Base-by-base conservation (phyloP, 2,888 invertebrate genomes). In the Ectropis crepuscularia region DNA sequence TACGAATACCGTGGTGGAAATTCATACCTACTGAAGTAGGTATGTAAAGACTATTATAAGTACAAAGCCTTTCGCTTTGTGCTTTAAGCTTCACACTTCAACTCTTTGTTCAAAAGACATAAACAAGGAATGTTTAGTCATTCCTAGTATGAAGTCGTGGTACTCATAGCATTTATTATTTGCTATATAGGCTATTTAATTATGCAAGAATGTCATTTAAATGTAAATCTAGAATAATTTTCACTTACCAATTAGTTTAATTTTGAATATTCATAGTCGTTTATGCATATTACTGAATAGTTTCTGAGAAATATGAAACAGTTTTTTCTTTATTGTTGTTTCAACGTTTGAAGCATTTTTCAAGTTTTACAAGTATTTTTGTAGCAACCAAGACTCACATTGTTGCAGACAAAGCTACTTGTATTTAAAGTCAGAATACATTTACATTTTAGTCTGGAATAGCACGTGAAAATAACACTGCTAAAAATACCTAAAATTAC, bases 1-100 rank as follows among this genome's bases (percentile, higher is more conserved):
- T 28, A 53, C 59, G 16, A 55, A 42, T 36, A n/a, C 41, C 12
- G 41, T 47, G n/a, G 28, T 42, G 45, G 36, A 49, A 53, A 48
- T 61, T 39, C n/a, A n/a, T 41, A 55, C 47, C 55, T 48, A 55
- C 54, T 46, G 36, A 45, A 46, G 12, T 47, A 39, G 8, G 16
- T 28, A 12, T 41, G 47, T 53, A 47, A 54, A 55, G 49, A 11
- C 39, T 49, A 53, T 61, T 53, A 43, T 46, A 45, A 49, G 45
- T 49, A 58, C 50, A 50, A 42, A 51, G 51, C 65, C 61, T 61
- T 61, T 65, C 65, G 58, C 66, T 62, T 66, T 66, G 53, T 57
- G 62, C 39, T 59, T 54, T 54, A 60, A 49, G 61, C 61, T 55
- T 57, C 42, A 64, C 55, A 60, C 54, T 58, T 45, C 54, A 63